A percentile compares a stretch with the other conserved stretches of the same genome.
These are phyloP conservation scores for Eupithecia abbreviata DNA, from an alignment of 2,888 invertebrate species.

Conservation along the genomic window DNA sequence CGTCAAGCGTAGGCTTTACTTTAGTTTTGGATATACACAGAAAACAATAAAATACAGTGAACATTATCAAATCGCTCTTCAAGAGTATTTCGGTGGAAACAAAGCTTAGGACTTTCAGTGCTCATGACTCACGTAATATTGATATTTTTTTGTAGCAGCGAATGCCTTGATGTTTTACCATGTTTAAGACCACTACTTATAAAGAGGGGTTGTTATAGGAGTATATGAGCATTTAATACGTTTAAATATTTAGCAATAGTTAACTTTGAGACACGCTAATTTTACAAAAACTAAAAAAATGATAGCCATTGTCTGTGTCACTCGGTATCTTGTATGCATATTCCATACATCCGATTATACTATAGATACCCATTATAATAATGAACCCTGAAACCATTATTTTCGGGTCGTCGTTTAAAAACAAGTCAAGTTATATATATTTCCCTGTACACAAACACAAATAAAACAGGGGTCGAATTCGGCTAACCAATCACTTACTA, in stretches of 20 bases:
- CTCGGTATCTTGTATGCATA: neutral
- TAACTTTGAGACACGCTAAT: neutral
- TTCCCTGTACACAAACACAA: neutral
- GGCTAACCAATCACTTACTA: no score
- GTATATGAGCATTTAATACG: neutral
- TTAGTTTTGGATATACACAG: neutral
- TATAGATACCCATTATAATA: no score
- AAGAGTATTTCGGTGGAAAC: no score
- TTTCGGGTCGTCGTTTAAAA: neutral
- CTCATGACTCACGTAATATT: neutral
- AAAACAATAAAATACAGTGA: neutral
- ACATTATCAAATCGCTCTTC: neutral
- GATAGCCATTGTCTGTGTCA: no score
- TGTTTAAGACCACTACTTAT: neutral
- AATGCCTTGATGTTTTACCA: neutral
- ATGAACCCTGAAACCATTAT: neutral
- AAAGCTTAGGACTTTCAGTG: neutral
- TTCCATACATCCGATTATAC: no score
- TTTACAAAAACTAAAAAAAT: neutral
- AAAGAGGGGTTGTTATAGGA: neutral
- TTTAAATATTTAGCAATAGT: no score
- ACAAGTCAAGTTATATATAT: neutral
- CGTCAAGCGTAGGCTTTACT: neutral
- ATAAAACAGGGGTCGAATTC: no score
- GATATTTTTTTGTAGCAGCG: neutral